Base-by-base conservation (phyloP, 2,888 invertebrate genomes). In the Caenorhabditis japonica region DNA sequence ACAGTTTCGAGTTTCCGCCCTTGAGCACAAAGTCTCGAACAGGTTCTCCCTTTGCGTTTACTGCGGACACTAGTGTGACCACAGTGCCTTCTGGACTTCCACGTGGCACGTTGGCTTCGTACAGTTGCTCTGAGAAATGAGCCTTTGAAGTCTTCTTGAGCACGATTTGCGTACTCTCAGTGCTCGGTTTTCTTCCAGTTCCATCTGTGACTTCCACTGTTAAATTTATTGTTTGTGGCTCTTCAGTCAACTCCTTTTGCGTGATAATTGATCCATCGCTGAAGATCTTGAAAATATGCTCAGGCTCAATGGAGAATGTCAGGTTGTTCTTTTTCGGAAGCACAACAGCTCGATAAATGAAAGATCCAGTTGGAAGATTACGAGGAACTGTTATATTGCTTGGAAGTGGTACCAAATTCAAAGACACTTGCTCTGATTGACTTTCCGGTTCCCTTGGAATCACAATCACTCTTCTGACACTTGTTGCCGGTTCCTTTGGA, bases 381-480 rank as follows among this genome's bases (percentile, higher is more conserved):
- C 23, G 21, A 12, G 71, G 58, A 10, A 64, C 36, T 1, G 46
- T 12, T 10, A 71, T 46, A 12, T 51, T 38, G 2, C 19, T 4
- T 17, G 71, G 71, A 17, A 71, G 43, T 3, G 39, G 17, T 4
- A 73, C 23, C 12, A 73, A 15, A n/a, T 73, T 59, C 1, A 72
- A 8, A 2, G 25, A 47, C 4, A 25, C 30, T 19, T 19, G 36
- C 2, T n/a, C 33, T 10, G 36, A 33, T 17, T 51, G 46, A 0
- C 10, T 5, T 30, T 38, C 39, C 15, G 51, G 51, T 5, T 68
- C 46, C 15, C 73, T 36, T 30, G 58, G 61, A n/a, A 74, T 43
- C 2, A 60, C 52, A 17, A 68, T 23, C 5, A 43, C 34, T 53
- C 68, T n/a, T 3, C 52, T 27, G 33, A 61, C 61, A 33, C 44